Base-by-base conservation (phyloP, 2,888 invertebrate species). In the Spisula solida region DNA sequence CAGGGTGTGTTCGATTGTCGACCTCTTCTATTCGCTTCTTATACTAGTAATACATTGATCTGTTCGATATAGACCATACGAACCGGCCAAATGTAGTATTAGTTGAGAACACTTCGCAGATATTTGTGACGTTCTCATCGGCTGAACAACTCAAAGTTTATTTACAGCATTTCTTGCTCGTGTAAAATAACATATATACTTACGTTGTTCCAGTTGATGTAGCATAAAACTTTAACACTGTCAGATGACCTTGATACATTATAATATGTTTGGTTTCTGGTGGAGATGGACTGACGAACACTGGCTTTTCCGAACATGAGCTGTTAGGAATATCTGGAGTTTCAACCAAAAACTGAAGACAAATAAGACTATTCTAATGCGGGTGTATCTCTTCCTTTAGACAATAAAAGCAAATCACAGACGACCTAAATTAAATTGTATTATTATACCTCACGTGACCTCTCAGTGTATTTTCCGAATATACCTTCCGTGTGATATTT, bases 251-350 rank as follows among this genome's bases (percentile, higher is more conserved):
- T 25, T 41, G 70, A 0, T 31, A 51, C 14, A 34, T 12, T 29
- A 56, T 18, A 20, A 84, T 47, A 31, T 29, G 60, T 51, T 25
- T 31, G 16, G 56, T 82, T 41, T 79, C 56, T 25, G 70, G 31
- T 14, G 85, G 86, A 20, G 90, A 85, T 16, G 90, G 90, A n/a
- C 20, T 34, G 14, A 87, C 83, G 56, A 88, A 88, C 34, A 34
- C 70, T 34, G 90, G 90, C 66, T 75, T 88, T 34, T 90, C 90
- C 16, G 47, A 70, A 75, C 90, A 90, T 6, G 20, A 51, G 4
- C 90, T 78, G 18, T 79, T n/a, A 5, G 82, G 51, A 29, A 75
- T 29, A 20, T 48, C 29, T 25, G 82, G 70, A 5, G 87, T 87
- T 48, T 34, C 56, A 2, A 90, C 66, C 5, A 90, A 41, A 82